Evolutionary conservation across 2,888 invertebrate species (phyloP).

Genomic region (Drosophila parthenogenetica): DNA sequence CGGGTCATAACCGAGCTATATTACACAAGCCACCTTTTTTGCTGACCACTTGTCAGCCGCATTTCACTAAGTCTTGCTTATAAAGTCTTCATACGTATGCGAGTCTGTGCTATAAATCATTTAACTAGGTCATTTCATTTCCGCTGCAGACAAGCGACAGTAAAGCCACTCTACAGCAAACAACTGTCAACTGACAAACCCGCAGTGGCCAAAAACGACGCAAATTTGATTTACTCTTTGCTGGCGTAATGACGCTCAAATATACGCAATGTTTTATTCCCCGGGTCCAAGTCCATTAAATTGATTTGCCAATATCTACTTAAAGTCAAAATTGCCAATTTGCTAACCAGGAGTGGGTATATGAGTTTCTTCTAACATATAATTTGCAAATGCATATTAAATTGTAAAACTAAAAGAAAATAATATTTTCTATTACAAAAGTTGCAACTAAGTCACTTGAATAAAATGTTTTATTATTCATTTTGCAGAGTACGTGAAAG

Average conservation of each 20-base stretch:
- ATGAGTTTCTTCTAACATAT: constrained; percentile 1
- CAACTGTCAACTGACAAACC: constrained; percentile 66
- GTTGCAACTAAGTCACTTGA: too few relatives aligned
- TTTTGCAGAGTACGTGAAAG: constrained; percentile 15
- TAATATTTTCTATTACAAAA: too few relatives aligned
- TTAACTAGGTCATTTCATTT: constrained; percentile 82
- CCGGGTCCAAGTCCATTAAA: constrained; percentile 34
- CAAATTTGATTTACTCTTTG: constrained; percentile 79
- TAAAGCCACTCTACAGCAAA: constrained; percentile 58
- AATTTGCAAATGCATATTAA: not conserved
- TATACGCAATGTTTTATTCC: constrained; percentile 33
- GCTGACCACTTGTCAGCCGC: constrained; percentile 58
- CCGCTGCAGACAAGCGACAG: constrained; percentile 72
- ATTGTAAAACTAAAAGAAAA: too few relatives aligned
- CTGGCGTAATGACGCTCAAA: constrained; percentile 64
- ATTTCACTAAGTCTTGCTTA: constrained; percentile 58
- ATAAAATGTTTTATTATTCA: too few relatives aligned
- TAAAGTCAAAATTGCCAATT: constrained; percentile 62
- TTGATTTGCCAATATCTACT: constrained; percentile 81
- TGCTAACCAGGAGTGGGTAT: constrained; percentile 32
- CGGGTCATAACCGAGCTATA: constrained; percentile 23
- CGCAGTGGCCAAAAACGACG: constrained; percentile 46
- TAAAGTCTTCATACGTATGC: constrained; percentile 47
- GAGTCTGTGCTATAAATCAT: constrained; percentile 69
- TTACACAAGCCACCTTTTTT: constrained; percentile 45